These are phyloP conservation scores for Coluber constrictor DNA, from an alignment of 2,797 vertebrate genomes.

Conservation along the genomic window DNA sequence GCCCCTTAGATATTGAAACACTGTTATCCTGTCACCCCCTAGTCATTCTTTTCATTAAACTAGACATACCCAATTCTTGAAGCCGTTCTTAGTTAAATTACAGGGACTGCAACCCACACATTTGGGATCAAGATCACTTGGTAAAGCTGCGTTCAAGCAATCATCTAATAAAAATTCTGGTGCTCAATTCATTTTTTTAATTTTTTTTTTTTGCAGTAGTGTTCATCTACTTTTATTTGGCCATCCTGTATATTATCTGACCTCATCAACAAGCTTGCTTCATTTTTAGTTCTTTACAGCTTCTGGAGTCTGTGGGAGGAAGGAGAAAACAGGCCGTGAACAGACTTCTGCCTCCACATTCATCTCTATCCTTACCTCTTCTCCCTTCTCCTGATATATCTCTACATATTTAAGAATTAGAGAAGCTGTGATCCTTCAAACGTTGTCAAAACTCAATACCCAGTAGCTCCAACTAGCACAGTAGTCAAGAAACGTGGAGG, in stretches of 20 bases:
- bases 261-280: not conserved
- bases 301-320: slow-evolving; percentile 11
- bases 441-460: not conserved
- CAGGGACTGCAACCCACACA: not conserved
- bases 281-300: slow-evolving; percentile 3
- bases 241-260: not conserved
- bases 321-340: slow-evolving; percentile 1
- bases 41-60: not conserved
- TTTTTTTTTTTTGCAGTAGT: not conserved
- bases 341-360: slow-evolving; percentile 8
- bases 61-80: not conserved
- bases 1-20: not conserved
- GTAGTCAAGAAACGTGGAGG: not conserved
- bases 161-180: not conserved
- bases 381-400: not conserved
- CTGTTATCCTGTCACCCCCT: not conserved
- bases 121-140: not conserved
- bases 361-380: not conserved
- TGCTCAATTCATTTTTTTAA: not conserved
- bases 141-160: not conserved
- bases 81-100: not conserved
- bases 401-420: not conserved
- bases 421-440: not conserved
- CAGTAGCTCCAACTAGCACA: not conserved
- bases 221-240: not conserved